Evolutionary conservation across 2,113 vertebrate species (phyloP).

Genomic region (Chionodraco myersi): DNA sequence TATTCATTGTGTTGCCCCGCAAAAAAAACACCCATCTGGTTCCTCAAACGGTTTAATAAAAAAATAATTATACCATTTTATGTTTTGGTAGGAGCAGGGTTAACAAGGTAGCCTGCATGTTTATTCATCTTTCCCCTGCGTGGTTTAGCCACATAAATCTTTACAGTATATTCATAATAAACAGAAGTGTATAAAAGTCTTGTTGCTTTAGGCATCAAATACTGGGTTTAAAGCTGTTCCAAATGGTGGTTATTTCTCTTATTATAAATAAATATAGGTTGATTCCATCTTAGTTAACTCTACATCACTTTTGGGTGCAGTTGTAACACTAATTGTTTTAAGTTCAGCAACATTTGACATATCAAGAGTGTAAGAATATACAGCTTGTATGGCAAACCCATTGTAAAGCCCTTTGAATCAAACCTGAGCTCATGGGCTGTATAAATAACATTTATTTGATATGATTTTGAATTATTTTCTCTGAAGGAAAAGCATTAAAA

Average conservation of each 20-base stretch:
- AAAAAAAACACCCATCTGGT: constrained; percentile 17
- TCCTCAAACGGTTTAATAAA: constrained; percentile 22
- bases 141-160: not conserved
- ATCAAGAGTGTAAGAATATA: not conserved
- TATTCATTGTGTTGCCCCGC: not conserved
- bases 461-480: not conserved
- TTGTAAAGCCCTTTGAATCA: not conserved
- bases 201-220: not conserved
- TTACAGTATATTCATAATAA: not conserved
- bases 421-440: not conserved
- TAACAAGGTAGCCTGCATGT: not conserved
- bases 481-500: constrained; percentile 3
- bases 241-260: not conserved
- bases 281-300: not conserved
- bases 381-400: not conserved
- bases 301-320: not conserved
- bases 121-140: not conserved
- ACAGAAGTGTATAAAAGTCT: not conserved
- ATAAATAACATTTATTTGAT: not conserved
- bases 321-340: not conserved
- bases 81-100: not conserved
- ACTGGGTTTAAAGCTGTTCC: not conserved
- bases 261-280: not conserved
- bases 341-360: not conserved
- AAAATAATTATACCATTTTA: not conserved